Evolutionary conservation across 2,888 invertebrate genomes (phyloP).

Genomic region (Penaeus monodon): DNA sequence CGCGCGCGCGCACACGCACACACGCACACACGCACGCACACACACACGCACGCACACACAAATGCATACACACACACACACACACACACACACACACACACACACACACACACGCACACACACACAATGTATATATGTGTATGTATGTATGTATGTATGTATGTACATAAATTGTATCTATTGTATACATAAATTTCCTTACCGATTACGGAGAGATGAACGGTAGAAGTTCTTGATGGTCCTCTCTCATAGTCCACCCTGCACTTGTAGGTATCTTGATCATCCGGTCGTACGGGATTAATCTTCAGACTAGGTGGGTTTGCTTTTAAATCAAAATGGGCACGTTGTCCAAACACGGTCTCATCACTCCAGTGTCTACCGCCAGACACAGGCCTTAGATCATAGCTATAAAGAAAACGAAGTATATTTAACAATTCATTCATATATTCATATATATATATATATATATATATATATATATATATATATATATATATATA

Average conservation of each 20-base stretch:
- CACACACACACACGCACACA: too few relatives aligned
- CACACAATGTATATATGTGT: neutral
- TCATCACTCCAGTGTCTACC: conserved; percentile 63
- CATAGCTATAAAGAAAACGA: conserved; percentile 45
- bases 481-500: too few relatives aligned
- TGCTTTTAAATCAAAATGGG: conserved; percentile 47
- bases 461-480: too few relatives aligned
- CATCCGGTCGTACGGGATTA: conserved; percentile 43
- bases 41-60: too few relatives aligned
- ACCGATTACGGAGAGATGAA: conserved; percentile 64
- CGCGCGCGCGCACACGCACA: too few relatives aligned
- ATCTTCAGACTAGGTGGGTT: conserved; percentile 54
- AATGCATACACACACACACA: too few relatives aligned
- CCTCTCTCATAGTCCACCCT: conserved; percentile 60
- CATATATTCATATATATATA: too few relatives aligned
- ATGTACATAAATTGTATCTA: neutral
- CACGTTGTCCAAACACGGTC: conserved; percentile 56
- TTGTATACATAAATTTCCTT: conserved; percentile 7
- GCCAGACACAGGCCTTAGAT: conserved; percentile 51
- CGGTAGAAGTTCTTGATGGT: conserved; percentile 56
- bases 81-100: too few relatives aligned
- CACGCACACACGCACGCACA: too few relatives aligned
- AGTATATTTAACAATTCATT: too few relatives aligned
- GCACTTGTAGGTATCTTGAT: conserved; percentile 63
- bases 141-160: neutral